phyloP scores from a whole-genome alignment of 2,888 invertebrate species.

The Brachyptera putata region DNA sequence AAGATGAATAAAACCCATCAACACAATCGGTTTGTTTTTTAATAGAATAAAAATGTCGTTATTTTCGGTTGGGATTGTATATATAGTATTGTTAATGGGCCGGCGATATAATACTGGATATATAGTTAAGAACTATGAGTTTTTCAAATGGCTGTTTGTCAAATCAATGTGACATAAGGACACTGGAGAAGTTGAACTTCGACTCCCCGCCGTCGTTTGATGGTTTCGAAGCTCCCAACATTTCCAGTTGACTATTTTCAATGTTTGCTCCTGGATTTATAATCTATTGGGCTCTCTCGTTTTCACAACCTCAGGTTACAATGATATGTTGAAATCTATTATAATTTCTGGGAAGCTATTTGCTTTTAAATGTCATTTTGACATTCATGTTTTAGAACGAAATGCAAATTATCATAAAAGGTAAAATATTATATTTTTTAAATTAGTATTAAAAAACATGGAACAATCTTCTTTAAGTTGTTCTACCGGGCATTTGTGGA shows the following conservation, averaged over 20 bases:
- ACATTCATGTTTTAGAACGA: no score
- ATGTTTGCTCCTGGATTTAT: slow-evolving; percentile 15
- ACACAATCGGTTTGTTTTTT: not conserved
- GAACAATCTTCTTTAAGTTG: no score
- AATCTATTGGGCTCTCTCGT: not conserved
- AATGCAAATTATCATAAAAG: no score
- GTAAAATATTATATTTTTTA: no score
- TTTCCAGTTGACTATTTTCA: not conserved
- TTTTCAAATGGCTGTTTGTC: slow-evolving; percentile 17
- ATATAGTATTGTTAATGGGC: not conserved
- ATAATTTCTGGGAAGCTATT: no score
- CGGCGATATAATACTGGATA: not conserved
- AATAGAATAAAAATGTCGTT: no score
- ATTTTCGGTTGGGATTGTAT: not conserved
- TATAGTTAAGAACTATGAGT: not conserved
- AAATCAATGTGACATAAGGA: slow-evolving; percentile 8
- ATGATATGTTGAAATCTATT: no score
- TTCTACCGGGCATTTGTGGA: no score
- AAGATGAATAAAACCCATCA: not conserved
- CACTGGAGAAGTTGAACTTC: slow-evolving; percentile 5
- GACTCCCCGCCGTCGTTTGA: slow-evolving; percentile 11
- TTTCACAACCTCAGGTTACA: no score
- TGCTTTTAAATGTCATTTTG: no score
- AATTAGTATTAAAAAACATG: no score
- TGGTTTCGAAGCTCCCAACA: slow-evolving; percentile 14